Base-by-base conservation (phyloP, 2,888 invertebrate species). In the Cyclophora punctaria region DNA sequence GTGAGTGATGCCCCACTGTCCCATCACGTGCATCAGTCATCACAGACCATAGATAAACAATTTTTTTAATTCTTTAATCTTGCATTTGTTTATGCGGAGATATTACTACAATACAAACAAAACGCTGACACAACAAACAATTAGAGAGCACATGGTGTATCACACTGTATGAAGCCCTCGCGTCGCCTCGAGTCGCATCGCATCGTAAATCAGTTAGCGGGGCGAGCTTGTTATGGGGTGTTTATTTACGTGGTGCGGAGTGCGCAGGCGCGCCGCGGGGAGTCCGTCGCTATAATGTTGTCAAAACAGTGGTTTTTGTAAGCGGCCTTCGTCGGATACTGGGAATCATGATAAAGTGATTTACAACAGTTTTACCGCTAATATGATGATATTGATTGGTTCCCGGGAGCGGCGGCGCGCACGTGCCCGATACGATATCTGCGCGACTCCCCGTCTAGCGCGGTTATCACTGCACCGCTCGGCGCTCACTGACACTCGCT, bases 361-460 rank as follows among this genome's bases (percentile, higher is more conserved):
- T 72, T 71, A 71, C 71, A 62, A 52, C 69, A 60, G 62, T 60
- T 58, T 66, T 69, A 71, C 66, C 55, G 64, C 69, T 76, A 75
- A 79, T 70, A 62, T 64, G 69, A 72, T 73, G 72, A 66, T 66
- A 78, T 78, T 76, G 72, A 80, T 79, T 49, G 73, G 64, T 75
- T 80, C 78, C 64, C 65, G 73, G 74, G 74, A 75, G 71, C 47
- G 45, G 49, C 47, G 51, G 35, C 46, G 40, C 35, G 41, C 41
- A 41, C 41, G 7, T 41, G 34, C 45, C 6, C 35, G 46, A 51
- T 41, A 5, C 37, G 37, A 4, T 44, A 44, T 44, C 44, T 33
- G 33, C 44, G 44, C 7, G 43, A 43, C 7, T 4, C n/a, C 4
- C 7, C 7, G 7, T 4, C 43, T 20, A 37, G 46, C 45, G 45